phyloP scores from a whole-genome alignment of 2,113 vertebrate species.

The Myotis davidii region DNA sequence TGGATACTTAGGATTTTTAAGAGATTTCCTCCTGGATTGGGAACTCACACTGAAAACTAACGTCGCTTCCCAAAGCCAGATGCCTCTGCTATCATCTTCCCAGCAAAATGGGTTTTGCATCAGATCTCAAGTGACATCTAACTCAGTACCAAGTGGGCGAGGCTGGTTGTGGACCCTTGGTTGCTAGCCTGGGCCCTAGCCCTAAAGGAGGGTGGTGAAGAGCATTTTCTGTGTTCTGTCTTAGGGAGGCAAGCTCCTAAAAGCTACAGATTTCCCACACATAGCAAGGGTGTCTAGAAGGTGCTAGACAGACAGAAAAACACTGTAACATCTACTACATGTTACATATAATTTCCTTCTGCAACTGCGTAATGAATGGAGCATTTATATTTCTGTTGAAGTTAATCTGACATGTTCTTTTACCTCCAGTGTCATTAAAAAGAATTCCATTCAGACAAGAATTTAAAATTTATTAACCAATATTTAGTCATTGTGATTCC shows the following conservation, averaged over 20 bases:
- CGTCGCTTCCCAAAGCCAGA: not conserved
- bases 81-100: not conserved
- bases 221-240: not conserved
- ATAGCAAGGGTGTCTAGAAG: not conserved
- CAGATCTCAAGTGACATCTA: not conserved
- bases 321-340: not conserved
- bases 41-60: not conserved
- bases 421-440: not conserved
- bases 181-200: not conserved
- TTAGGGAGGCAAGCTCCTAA: not conserved
- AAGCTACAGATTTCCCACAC: not conserved
- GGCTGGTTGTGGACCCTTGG: not conserved
- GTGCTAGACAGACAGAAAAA: not conserved
- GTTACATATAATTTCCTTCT: not conserved
- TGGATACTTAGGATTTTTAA: not conserved
- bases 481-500: not conserved
- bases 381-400: not conserved
- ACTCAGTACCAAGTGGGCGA: not conserved
- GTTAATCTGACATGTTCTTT: conserved; percentile 7
- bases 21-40: not conserved
- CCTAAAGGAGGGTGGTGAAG: not conserved
- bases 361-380: not conserved
- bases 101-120: not conserved
- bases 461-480: not conserved
- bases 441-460: not conserved